These are phyloP conservation scores for Xylophagus ater DNA, from an alignment of 2,888 invertebrate species.

Conservation along the genomic window DNA sequence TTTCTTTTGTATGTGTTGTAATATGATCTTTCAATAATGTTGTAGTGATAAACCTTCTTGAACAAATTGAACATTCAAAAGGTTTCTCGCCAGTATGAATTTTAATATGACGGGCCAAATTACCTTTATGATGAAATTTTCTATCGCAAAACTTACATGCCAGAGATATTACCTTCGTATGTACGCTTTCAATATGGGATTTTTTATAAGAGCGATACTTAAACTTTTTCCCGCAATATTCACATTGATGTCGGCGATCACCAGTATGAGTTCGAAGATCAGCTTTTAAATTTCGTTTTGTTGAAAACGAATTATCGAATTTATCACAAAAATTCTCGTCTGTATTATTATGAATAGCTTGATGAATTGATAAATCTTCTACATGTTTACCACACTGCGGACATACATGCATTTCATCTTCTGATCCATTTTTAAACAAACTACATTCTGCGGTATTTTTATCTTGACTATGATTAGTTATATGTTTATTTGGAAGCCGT, in stretches of 20 bases:
- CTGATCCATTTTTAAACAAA: too few relatives aligned
- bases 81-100: conserved; percentile 11
- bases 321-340: background rate
- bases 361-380: conserved; percentile 8
- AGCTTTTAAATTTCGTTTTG: conserved; percentile 1
- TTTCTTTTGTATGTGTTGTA: conserved; percentile 12
- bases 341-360: conserved; percentile 2
- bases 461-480: too few relatives aligned
- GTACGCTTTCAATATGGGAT: too few relatives aligned
- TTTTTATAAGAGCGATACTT: too few relatives aligned
- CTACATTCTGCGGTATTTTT: too few relatives aligned
- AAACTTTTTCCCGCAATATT: too few relatives aligned
- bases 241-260: too few relatives aligned
- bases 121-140: conserved; percentile 11
- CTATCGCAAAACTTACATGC: conserved; percentile 10
- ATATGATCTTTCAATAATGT: conserved; percentile 11
- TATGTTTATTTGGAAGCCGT: too few relatives aligned
- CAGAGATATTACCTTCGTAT: conserved; percentile 5
- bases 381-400: conserved; percentile 12
- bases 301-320: conserved; percentile 5
- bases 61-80: conserved; percentile 7
- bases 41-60: conserved; percentile 11
- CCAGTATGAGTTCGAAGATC: too few relatives aligned
- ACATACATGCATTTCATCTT: conserved; percentile 11
- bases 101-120: conserved; percentile 9